phyloP scores from a whole-genome alignment of 2,113 vertebrate species.

The Equus quagga region DNA sequence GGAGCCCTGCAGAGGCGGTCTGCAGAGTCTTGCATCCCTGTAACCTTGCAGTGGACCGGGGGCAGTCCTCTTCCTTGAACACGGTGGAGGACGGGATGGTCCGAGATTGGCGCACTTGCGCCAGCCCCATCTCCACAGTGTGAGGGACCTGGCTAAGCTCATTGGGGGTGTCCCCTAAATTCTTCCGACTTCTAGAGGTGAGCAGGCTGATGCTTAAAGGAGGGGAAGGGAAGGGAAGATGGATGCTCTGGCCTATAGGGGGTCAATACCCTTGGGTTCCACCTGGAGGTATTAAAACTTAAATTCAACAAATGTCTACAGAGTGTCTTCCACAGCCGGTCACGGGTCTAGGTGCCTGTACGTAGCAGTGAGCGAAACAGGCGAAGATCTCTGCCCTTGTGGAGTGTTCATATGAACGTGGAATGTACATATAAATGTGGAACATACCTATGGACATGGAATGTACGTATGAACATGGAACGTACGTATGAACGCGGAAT shows the following conservation, averaged over 20 bases:
- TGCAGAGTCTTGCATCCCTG: not conserved
- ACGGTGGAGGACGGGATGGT: not conserved
- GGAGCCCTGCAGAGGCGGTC: not conserved
- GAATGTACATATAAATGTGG: too few species aligned
- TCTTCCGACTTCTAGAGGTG: not conserved
- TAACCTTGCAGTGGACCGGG: not conserved
- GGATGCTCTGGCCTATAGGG: not conserved
- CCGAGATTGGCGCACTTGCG: fast-evolving
- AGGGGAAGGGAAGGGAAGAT: not conserved
- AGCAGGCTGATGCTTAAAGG: not conserved
- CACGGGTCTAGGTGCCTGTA: not conserved
- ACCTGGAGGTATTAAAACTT: not conserved
- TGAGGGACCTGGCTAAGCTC: not conserved
- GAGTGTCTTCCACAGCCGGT: not conserved
- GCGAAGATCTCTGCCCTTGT: not conserved
- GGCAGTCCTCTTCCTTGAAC: not conserved
- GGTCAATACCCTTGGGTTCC: not conserved
- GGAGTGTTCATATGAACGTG: not conserved
- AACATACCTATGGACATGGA: not conserved
- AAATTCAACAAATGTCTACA: not conserved
- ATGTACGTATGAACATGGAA: not conserved
- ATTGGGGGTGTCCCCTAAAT: not conserved
- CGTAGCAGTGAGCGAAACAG: not conserved
- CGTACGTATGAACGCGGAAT: not conserved
- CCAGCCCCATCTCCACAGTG: not conserved